Evolutionary conservation across 2,113 vertebrate species (phyloP), one percentile per base, ranked within the genome.

Genomic region (Anhinga anhinga): DNA sequence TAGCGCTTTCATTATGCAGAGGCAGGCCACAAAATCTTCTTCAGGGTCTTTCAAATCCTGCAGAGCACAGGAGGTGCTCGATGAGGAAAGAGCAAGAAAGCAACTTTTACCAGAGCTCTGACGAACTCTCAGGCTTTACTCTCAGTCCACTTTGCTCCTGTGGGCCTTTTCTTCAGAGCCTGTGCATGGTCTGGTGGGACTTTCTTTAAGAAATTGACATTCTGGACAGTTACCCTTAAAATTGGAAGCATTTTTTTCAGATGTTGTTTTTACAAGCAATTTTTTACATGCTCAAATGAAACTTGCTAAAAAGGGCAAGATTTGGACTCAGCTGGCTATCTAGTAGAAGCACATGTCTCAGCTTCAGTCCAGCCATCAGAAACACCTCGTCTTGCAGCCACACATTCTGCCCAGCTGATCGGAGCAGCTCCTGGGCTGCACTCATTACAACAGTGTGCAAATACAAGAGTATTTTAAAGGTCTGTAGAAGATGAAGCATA

Each of bases 221-320:
- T 94, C 59, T 91, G 82, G 34, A 93, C 1, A 4, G 72, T 59
- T 93, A 91, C 38, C 27, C 53, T 97, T 87, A 84, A 91, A 84
- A 82, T 22, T 32, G 45, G 34, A 79, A 95, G 42, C 53, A 85
- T 29, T 79, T 69, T 82, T 96, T 92, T 96, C 84, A 89, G 73
- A 61, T 87, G 73, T 83, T 87, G 59, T 72, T 96, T 95, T 93
- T 86, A 49, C 62, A 87, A 94, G 79, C 56, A 36, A 23, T 88
- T 82, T 88, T 93, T 71, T 55, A n/a, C 42, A 26, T 66, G 53
- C 50, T 81, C 12, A 87, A 71, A 70, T 2, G 3, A 90, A 80
- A n/a, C 45, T 66, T 40, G 58, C 49, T 87, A 50, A 76, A 66
- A 85, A 85, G 78, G 71, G 58, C 16, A 34, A 94, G 65, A 72